phyloP scores from a whole-genome alignment of 1,140 invertebrate species.

The Hyphantria cunea region DNA sequence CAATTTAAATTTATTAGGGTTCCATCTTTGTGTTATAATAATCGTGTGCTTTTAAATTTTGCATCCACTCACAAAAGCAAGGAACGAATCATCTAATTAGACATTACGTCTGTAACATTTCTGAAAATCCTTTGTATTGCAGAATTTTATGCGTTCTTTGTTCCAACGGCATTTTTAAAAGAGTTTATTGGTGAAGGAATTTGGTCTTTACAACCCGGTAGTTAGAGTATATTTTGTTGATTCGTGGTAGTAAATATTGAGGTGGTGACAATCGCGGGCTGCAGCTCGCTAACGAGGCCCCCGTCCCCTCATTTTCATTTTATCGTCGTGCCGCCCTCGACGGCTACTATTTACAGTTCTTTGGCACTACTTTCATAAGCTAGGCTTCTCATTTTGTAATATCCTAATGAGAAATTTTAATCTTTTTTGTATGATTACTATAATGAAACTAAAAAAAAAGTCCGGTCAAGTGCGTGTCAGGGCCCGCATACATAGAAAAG shows the following conservation, averaged over 20 bases:
- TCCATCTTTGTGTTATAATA: not conserved
- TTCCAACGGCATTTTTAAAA: conserved; percentile 57
- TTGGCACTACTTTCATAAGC: conserved; percentile 39
- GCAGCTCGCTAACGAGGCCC: conserved; percentile 64
- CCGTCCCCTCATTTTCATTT: conserved; percentile 67
- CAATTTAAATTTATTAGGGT: conserved; percentile 1
- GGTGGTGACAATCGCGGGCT: conserved; percentile 62
- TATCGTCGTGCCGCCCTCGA: conserved; percentile 49
- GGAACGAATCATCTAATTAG: conserved; percentile 70
- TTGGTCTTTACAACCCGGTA: conserved; percentile 35
- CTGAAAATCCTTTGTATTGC: conserved; percentile 72
- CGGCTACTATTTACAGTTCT: conserved; percentile 52
- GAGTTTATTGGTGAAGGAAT: conserved; percentile 11
- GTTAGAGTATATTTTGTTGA: conserved; percentile 44
- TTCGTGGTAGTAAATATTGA: conserved; percentile 48
- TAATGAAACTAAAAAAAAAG: too few relatives aligned
- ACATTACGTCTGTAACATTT: conserved; percentile 70
- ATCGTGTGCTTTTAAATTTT: conserved; percentile 21
- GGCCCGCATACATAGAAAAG: too few relatives aligned
- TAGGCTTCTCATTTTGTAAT: conserved; percentile 45
- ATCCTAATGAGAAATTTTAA: conserved; percentile 38
- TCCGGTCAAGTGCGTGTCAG: too few relatives aligned
- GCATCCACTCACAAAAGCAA: conserved; percentile 27
- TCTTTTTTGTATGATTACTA: too few relatives aligned
- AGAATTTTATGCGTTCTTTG: conserved; percentile 72